A percentile compares a stretch with the other conserved stretches of the same genome.
phyloP scores from a whole-genome alignment of 2,113 vertebrate genomes.

The Osmerus eperlanus region DNA sequence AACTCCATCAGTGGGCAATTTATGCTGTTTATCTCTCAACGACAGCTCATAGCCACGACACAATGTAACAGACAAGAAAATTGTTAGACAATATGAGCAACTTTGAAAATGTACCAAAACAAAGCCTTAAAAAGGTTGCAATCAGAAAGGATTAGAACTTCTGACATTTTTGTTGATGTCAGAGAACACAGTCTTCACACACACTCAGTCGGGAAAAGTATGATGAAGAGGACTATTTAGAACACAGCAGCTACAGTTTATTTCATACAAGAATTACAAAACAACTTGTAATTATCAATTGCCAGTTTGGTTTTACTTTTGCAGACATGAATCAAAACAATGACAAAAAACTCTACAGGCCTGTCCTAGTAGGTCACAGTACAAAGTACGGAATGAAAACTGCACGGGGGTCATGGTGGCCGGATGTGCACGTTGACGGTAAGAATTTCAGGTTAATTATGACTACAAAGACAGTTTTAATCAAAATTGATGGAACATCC shows the following conservation, averaged over 20 bases:
- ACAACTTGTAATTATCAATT: neutral
- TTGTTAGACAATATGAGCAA: slow-evolving; percentile 36
- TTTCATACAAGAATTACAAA: neutral
- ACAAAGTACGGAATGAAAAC: too few relatives aligned
- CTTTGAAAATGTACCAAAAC: slow-evolving; percentile 36
- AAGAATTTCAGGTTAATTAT: too few relatives aligned
- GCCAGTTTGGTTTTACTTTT: too few relatives aligned
- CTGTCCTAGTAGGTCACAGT: too few relatives aligned
- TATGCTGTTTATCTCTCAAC: slow-evolving; percentile 30
- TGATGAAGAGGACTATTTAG: slow-evolving; percentile 54
- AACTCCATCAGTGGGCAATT: slow-evolving; percentile 30
- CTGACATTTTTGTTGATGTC: slow-evolving; percentile 54
- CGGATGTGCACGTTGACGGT: too few relatives aligned
- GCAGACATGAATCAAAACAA: too few relatives aligned
- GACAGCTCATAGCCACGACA: slow-evolving; percentile 38
- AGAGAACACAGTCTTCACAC: slow-evolving; percentile 55
- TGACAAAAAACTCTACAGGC: too few relatives aligned
- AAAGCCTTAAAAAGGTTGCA: slow-evolving; percentile 49
- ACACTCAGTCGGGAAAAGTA: slow-evolving; percentile 59
- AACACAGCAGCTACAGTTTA: neutral
- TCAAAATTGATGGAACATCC: too few relatives aligned
- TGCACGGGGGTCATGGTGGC: too few relatives aligned
- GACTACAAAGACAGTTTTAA: too few relatives aligned
- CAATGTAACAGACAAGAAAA: slow-evolving; percentile 37
- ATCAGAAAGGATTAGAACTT: slow-evolving; percentile 64